phyloP scores from a whole-genome alignment of 2,113 vertebrate species.

The Lasiurus cinereus region DNA sequence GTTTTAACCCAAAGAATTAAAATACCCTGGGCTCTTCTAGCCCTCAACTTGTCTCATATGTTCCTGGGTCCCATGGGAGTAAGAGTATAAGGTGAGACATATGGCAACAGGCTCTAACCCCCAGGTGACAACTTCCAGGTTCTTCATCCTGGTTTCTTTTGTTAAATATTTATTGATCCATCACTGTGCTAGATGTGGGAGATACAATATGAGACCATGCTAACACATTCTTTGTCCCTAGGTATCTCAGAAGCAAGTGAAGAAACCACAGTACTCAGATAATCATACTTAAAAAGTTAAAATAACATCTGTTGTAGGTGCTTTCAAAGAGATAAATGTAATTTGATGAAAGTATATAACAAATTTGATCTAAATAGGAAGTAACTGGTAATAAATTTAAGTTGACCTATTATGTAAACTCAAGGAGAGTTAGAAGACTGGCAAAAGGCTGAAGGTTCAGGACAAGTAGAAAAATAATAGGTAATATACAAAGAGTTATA shows the following conservation, averaged over 20 bases:
- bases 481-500: background rate
- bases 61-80: background rate
- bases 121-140: background rate
- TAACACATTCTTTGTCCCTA: background rate
- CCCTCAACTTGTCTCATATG: background rate
- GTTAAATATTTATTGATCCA: background rate
- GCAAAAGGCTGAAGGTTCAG: background rate
- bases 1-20: background rate
- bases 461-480: background rate
- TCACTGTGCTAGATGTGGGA: background rate
- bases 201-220: background rate
- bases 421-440: background rate
- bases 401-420: background rate
- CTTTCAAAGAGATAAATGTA: background rate
- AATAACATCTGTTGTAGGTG: background rate
- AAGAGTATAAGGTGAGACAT: background rate
- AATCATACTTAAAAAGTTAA: background rate
- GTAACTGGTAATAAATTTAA: background rate
- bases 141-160: background rate
- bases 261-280: background rate
- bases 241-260: background rate
- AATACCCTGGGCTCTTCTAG: background rate
- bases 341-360: background rate
- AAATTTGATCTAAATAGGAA: slow-evolving; percentile 31
- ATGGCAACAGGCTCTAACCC: background rate